These are phyloP conservation scores for Drosophila hawaiiensis DNA, from an alignment of 2,888 invertebrate genomes.

Conservation along the genomic window DNA sequence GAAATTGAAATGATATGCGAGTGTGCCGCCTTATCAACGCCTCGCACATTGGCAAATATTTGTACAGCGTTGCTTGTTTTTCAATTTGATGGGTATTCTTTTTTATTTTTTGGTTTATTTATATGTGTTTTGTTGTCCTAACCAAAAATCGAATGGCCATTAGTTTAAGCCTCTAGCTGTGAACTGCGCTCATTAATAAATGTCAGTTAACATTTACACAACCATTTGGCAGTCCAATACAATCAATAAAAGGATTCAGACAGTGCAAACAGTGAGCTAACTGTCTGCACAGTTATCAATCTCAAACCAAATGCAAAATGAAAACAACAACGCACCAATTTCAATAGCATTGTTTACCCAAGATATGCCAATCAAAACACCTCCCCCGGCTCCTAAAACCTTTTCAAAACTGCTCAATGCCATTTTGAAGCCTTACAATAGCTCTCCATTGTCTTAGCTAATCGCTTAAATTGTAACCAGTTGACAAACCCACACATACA, in stretches of 20 bases:
- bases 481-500: conserved; percentile 47
- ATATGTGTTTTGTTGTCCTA: conserved; percentile 22
- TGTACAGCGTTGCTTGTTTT: conserved; percentile 45
- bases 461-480: conserved; percentile 77
- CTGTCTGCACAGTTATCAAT: conserved; percentile 18
- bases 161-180: conserved; percentile 64
- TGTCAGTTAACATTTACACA: conserved; percentile 60
- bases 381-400: background rate
- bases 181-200: conserved; percentile 64
- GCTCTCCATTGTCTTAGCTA: conserved; percentile 76
- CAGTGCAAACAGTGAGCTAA: conserved; percentile 51
- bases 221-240: conserved; percentile 67
- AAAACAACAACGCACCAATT: conserved; percentile 28
- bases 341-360: conserved; percentile 66
- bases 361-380: conserved; percentile 58
- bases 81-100: conserved; percentile 4
- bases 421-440: conserved; percentile 60
- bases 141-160: conserved; percentile 64
- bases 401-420: conserved; percentile 47
- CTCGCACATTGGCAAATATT: conserved; percentile 73
- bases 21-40: conserved; percentile 56
- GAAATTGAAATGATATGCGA: conserved; percentile 47
- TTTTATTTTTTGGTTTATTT: conserved; percentile 13
- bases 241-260: conserved; percentile 81
- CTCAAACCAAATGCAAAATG: conserved; percentile 24